Base-by-base conservation (phyloP, 2,113 vertebrate species). In the Gymnogyps californianus region DNA sequence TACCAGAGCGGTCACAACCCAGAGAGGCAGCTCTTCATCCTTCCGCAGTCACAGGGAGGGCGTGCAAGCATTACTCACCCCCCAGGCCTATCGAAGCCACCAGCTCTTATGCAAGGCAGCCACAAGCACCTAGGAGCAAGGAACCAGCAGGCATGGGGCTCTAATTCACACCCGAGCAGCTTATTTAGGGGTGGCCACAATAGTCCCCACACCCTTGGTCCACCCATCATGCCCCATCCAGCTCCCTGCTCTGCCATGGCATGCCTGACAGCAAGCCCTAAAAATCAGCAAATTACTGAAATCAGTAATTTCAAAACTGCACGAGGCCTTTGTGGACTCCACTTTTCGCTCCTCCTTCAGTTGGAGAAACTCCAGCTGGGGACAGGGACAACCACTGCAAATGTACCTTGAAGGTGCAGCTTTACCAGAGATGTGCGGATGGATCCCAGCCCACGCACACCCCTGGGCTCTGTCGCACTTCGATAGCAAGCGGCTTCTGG, bases 381-480 rank as follows among this genome's bases (percentile, higher is more conserved):
- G 57, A 70, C 38, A 47, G 34, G 42, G 76, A 31, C 31, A 67
- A 79, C 31, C 80, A 40, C 64, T 40, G 51, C 51, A 47, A 47
- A 42, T 0, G 0, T 65, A 46, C 58, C 52, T 61, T 16, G 25
- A 58, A 85, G 79, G 57, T 74, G 46, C 38, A 85, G 46, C 79
- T 83, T 64, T 46, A 54, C 38, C 29, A 38, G 47, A 64, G 38
- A 16, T 9, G 22, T 11, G n/a, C 0, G 1, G 44, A 32, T 8
- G 11, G 78, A 74, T 34, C 54, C 1, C 2, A 93, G 72, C 42
- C 55, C 75, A 81, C 7, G 3, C 0, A 1, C 5, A 28, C 3
- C 16, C 5, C 18, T 0, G 5, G 28, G 65, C 28, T 66, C 71
- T 2, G 2, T 3, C 3, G 2, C 1, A 2, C 52, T 86, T 51